Evolutionary conservation across 2,888 invertebrate species (phyloP), one percentile per base, ranked within the genome.

Genomic region (Beris chalybata): DNA sequence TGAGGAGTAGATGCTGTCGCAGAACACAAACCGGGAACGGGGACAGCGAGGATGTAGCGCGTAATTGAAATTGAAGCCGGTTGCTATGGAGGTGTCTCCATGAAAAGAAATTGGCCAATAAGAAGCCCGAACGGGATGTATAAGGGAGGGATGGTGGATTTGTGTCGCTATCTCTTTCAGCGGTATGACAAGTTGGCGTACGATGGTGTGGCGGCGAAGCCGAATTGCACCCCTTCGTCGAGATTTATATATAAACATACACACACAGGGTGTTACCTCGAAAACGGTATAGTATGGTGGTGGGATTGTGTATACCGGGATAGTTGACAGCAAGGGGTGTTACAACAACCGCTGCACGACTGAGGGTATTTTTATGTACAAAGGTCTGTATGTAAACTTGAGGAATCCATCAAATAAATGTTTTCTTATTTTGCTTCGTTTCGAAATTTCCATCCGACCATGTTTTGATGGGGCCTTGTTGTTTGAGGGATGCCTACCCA

Each of bases 381-480:
- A 66, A 65, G 64, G 67, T 65, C 64, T 70, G 64, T 70, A 70
- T 70, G 67, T 70, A 70, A 67, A 70, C 70, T 70, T 70, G 70
- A 70, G 70, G 70, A 70, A 69, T 70, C 69, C 69, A 69, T 70
- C 70, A 70, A 70, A 70, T 70, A 70, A 70, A 70, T 70, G 70
- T 70, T 70, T 70, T 70, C 67, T 59, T 69, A 70, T 69, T 69
- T 67, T 68, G 64, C 67, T 69, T 69, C 67, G 67, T 53, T 69
- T 67, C 64, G 64, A 67, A 69, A 69, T 67, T 69, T 69, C 53
- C 65, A 65, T 56, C 66, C 68, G 65, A 65, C 63, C 65, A 68
- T 65, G 65, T 68, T 68, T 68, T 65, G 56, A 68, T 57, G 68
- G 56, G 65, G 61, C 52, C 63, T 65, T 64, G 64, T 53, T 53